Evolutionary conservation across 30 jellyfish, hydroid and myxozoan genomes (phyloP), one percentile per base, ranked within the genome.

Genomic region (Turritopsis dohrnii): DNA sequence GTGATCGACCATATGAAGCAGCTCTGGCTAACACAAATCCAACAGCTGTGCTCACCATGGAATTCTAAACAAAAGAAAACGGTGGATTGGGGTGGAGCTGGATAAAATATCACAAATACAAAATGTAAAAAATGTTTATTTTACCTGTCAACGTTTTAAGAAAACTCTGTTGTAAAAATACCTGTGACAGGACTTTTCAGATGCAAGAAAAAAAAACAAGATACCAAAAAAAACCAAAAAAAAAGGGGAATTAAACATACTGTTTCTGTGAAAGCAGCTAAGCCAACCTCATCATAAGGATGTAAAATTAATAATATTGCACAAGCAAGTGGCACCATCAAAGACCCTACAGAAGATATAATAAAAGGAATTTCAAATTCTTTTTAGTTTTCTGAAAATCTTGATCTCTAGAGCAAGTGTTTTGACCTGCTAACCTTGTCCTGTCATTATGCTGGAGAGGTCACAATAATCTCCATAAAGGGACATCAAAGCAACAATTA

Each of bases 21-120:
- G 98, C 84, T 82, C 95, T 88, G 1, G 95, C 92, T 26, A 93
- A 84, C 65, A 93, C 88, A 72, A 93, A 82, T 0, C 98, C 98
- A 41, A 82, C 96, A 25, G 92, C 92, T 23, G 75, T 89, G 28
- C 95, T 84, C 0, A 87, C 84, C 98, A 93, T 93, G 81, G 96
- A 85, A 18, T 71, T 87, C 98, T 93, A 85, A 73, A 72, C 76
- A 24, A 16, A 26, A 25, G 31, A 24, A 79, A 22, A 77, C 75
- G 66, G 18, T 28, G n/a, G n/a, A 52, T 18, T 25, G 81, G 16
- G 26, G 16, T 20, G 29, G 29, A 27, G 18, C 29, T 0, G 16
- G 88, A n/a, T 66, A 19, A 26, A 30, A 41, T 30, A 1, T 22
- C 16, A 28, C 74, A 82, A 17, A 21, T 60, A 60, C n/a, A n/a